Percentiles rank a stretch among this genome's conserved stretches.
These are phyloP conservation scores for Notodonta ziczac DNA, from an alignment of 2,888 invertebrate genomes.

Conservation along the genomic window DNA sequence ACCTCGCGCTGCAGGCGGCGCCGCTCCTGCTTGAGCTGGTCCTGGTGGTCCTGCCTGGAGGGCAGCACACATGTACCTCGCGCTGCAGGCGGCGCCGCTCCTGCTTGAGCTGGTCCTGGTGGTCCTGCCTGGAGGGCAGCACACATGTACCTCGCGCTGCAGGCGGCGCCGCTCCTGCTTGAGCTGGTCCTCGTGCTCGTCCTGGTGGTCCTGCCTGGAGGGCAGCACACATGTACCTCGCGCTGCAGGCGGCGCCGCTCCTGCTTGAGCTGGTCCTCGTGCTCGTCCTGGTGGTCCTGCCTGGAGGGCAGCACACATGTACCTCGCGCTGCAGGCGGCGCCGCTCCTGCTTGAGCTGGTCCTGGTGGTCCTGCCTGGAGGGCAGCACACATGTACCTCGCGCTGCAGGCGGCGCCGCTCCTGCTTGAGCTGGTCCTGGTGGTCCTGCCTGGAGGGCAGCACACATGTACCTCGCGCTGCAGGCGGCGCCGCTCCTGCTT, in stretches of 20 bases:
- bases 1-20: too few relatives aligned
- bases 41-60: slow-evolving; percentile 95
- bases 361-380: slow-evolving; percentile 95
- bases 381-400: too few relatives aligned
- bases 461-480: too few relatives aligned
- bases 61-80: too few relatives aligned
- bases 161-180: slow-evolving; percentile 98
- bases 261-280: slow-evolving; percentile 97
- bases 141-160: too few relatives aligned
- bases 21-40: slow-evolving; percentile 98
- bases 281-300: slow-evolving; percentile 96
- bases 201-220: slow-evolving; percentile 95
- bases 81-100: too few relatives aligned
- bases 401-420: too few relatives aligned
- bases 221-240: too few relatives aligned
- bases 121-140: slow-evolving; percentile 95
- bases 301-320: slow-evolving; percentile 95
- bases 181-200: slow-evolving; percentile 97
- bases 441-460: slow-evolving; percentile 95
- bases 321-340: too few relatives aligned
- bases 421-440: slow-evolving; percentile 96
- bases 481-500: slow-evolving; percentile 98
- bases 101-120: slow-evolving; percentile 96
- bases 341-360: slow-evolving; percentile 98
- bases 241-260: too few relatives aligned